phyloP scores from a whole-genome alignment of 2,888 invertebrate species.

The Aethes cnicana region DNA sequence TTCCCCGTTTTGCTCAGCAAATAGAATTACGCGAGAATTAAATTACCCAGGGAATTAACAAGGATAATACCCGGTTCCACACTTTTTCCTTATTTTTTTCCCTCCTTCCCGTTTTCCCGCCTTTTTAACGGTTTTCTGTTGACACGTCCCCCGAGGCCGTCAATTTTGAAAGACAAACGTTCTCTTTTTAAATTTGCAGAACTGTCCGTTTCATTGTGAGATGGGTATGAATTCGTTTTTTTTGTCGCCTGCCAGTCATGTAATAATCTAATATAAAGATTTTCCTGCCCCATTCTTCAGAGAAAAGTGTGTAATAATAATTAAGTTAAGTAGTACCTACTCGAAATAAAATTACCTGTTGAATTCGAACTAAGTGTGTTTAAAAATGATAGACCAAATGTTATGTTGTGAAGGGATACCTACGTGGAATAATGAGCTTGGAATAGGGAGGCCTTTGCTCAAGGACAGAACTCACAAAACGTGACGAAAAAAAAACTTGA shows the following conservation, averaged over 20 bases:
- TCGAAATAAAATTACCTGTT: no score
- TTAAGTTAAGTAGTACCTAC: no score
- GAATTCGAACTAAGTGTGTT: no score
- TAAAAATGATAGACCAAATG: no score
- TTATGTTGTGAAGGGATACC: no score
- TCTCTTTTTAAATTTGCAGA: slow-evolving; percentile 32
- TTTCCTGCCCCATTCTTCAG: no score
- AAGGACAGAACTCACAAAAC: no score
- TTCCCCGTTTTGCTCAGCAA: slow-evolving; percentile 76
- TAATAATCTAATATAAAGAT: not conserved
- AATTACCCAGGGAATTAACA: slow-evolving; percentile 80
- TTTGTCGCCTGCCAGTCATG: slow-evolving; percentile 23
- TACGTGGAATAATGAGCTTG: no score
- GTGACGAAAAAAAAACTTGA: no score
- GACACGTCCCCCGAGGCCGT: slow-evolving; percentile 55
- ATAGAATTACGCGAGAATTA: slow-evolving; percentile 81
- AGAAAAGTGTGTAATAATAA: no score
- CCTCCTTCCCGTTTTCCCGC: slow-evolving; percentile 27
- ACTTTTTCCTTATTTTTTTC: slow-evolving; percentile 68
- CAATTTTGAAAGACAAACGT: slow-evolving; percentile 58
- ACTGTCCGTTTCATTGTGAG: slow-evolving; percentile 13
- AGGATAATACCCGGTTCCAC: slow-evolving; percentile 75
- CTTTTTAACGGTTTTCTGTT: slow-evolving; percentile 56
- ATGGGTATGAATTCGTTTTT: slow-evolving; percentile 18
- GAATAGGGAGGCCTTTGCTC: no score